These are phyloP conservation scores for Phyllostomus discolor DNA, from an alignment of 2,113 vertebrate genomes.

Conservation along the genomic window DNA sequence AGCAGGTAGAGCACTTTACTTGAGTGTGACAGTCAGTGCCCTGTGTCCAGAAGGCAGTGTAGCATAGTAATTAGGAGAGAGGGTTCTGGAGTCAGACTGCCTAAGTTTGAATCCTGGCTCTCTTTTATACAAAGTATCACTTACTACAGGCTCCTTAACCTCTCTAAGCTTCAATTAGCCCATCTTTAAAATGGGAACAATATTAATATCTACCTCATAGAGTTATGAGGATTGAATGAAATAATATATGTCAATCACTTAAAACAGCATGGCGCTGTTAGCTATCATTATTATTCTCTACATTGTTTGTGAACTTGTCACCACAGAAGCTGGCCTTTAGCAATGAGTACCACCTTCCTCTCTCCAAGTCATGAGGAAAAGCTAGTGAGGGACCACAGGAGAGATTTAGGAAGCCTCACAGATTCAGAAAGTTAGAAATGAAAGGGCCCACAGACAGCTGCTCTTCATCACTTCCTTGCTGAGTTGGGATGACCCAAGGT, in stretches of 20 bases:
- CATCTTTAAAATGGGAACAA: background rate
- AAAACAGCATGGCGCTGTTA: background rate
- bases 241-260: background rate
- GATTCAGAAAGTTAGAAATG: background rate
- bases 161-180: background rate
- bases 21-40: background rate
- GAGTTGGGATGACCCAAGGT: background rate
- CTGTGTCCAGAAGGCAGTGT: background rate
- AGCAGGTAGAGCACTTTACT: background rate
- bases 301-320: background rate
- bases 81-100: background rate
- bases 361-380: background rate
- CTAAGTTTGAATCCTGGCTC: background rate
- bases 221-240: background rate
- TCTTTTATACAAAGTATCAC: background rate
- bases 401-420: background rate
- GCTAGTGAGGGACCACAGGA: background rate
- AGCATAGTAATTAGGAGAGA: background rate
- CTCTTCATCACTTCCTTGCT: accelerated
- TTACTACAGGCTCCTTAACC: background rate
- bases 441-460: background rate
- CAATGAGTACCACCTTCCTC: background rate
- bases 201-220: background rate
- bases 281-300: background rate
- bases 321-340: background rate